Evolutionary conservation across 2,888 invertebrate species (phyloP).

Genomic region (Drosophila affinis): DNA sequence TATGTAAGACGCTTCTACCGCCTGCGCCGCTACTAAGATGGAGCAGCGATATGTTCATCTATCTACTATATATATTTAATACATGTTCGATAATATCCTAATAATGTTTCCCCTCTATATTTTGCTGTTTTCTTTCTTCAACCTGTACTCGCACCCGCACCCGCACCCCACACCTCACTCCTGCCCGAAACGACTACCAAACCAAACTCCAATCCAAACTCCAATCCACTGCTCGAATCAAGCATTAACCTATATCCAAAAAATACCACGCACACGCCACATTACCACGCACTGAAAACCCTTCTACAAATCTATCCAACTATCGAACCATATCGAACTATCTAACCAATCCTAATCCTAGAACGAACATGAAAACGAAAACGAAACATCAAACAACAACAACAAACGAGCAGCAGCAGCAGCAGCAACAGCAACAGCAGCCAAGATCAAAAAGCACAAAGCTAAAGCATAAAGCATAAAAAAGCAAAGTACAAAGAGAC

Average conservation of each 20-base stretch:
- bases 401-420: slow-evolving; percentile 1
- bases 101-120: slow-evolving; percentile 41
- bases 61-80: slow-evolving; percentile 63
- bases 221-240: slow-evolving; percentile 26
- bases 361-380: slow-evolving; percentile 39
- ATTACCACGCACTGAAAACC: slow-evolving; percentile 45
- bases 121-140: slow-evolving; percentile 59
- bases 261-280: slow-evolving; percentile 27
- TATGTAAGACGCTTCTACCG: slow-evolving; percentile 79
- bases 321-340: slow-evolving; percentile 36
- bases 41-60: slow-evolving; percentile 43
- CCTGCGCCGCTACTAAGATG: slow-evolving; percentile 74
- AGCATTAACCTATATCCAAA: slow-evolving; percentile 42
- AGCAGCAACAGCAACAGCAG: background rate
- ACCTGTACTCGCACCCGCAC: slow-evolving; percentile 1
- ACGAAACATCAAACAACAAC: slow-evolving; percentile 29
- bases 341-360: slow-evolving; percentile 45
- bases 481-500: slow-evolving; percentile 78
- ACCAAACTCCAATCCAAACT: slow-evolving; percentile 24
- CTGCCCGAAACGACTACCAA: slow-evolving; percentile 29
- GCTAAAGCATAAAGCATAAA: slow-evolving; percentile 35
- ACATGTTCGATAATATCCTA: slow-evolving; percentile 51
- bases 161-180: slow-evolving; percentile 25
- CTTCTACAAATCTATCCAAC: slow-evolving; percentile 46
- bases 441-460: slow-evolving; percentile 54